These are phyloP conservation scores for Lobophora halterata DNA, from an alignment of 2,888 invertebrate species.

Conservation along the genomic window DNA sequence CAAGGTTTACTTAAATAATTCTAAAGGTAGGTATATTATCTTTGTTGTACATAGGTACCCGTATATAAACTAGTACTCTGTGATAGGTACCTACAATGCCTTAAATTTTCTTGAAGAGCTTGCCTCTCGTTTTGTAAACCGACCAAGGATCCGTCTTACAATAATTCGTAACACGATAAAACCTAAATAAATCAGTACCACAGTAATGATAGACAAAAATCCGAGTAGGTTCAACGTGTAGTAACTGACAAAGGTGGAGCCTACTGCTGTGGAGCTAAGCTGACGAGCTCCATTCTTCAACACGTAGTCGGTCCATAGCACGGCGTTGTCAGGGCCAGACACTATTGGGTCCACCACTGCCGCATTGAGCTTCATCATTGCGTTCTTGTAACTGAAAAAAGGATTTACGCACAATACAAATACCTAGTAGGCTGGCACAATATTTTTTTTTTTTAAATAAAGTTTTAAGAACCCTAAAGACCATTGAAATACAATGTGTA, in stretches of 20 bases:
- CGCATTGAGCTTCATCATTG: slow-evolving; percentile 48
- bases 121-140: slow-evolving; percentile 25
- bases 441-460: too few species aligned
- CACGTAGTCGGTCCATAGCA: slow-evolving; percentile 80
- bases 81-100: slow-evolving; percentile 55
- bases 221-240: slow-evolving; percentile 58
- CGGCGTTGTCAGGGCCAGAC: slow-evolving; percentile 70
- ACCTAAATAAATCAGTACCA: slow-evolving; percentile 34
- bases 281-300: slow-evolving; percentile 64
- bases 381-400: slow-evolving; percentile 58
- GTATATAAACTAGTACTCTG: too few species aligned
- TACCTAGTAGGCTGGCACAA: too few species aligned
- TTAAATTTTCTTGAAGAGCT: slow-evolving; percentile 57
- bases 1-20: too few species aligned
- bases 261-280: slow-evolving; percentile 64
- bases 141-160: slow-evolving; percentile 42
- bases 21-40: too few species aligned
- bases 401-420: too few species aligned
- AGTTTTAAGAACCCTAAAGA: too few species aligned
- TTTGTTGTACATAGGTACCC: too few species aligned
- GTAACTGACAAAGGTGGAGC: slow-evolving; percentile 57
- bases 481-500: too few species aligned
- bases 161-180: slow-evolving; percentile 40
- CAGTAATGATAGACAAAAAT: slow-evolving; percentile 34
- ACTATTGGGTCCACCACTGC: slow-evolving; percentile 50